Base-by-base conservation (phyloP, 2,797 vertebrate species). In the Xyrichtys novacula region DNA sequence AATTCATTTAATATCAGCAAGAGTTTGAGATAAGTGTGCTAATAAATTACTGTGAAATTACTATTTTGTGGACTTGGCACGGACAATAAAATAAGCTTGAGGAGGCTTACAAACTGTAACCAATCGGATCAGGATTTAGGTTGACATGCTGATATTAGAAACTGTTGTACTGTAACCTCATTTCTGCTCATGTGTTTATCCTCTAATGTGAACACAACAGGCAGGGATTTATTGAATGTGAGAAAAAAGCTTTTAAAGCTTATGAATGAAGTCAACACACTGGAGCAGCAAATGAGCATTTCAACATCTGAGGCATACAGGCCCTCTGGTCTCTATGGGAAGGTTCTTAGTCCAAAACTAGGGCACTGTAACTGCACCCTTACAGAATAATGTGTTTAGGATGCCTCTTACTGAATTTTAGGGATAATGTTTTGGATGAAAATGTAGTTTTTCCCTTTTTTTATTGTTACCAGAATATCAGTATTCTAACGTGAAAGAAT, bases 241-340 rank as follows among this genome's bases (percentile, higher is more conserved):
- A 46, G 49, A 7, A 43, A 40, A 69, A 25, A 28, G 6, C 32
- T 32, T 39, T 12, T 44, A 28, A 26, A 12, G 38, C 29, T 34
- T 54, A 22, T 9, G 5, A 63, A 12, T 29, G 5, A 20, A 25
- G 74, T 86, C 76, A 55, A 53, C 63, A 74, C 80, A 82, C 82
- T 80, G 78, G 58, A 53, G 23, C 17, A 52, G 5, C 42, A 46
- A 42, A 32, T 25, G 16, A 59, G 7, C 12, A 0, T 0, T n/a
- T 7, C 25, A 31, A 17, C 19, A 5, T 57, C 6, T 49, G 5
- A 50, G 17, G 55, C 48, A 55, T 25, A 46, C n/a, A 31, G 10
- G 2, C 25, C 9, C 15, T 23, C 15, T 34, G 22, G 29, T 19
- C 11, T 22, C 16, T 31, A 22, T 16, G 15, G 1, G 1, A n/a